Base-by-base conservation (phyloP, 2,888 invertebrate genomes). In the Leptothorax acervorum region DNA sequence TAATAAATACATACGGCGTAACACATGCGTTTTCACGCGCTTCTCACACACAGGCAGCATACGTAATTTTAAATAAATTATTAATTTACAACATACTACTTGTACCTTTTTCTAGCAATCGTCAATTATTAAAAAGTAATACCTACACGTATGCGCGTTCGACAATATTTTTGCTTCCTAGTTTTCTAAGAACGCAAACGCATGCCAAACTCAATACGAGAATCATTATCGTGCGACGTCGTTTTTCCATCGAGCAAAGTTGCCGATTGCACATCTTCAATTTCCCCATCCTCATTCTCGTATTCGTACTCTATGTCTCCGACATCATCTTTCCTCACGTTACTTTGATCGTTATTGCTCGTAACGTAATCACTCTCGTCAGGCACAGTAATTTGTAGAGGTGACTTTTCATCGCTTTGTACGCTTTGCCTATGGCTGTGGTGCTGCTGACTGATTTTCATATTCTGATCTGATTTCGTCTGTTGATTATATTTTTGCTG, bases 381-480 rank as follows among this genome's bases (percentile, higher is more conserved):
- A 0, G 96, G 96, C 18, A 96, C 95, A 90, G 95, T 95, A 85
- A 96, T 96, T 85, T 95, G 94, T 70, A 96, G 86, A 0, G 95
- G 95, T 42, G 94, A 93, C 76, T 94, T 94, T 4, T 95, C 87
- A 45, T 94, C 94, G 87, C 55, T 93, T 94, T 94, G 87, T 95
- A 94, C 42, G 9, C 9, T 42, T 9, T 94, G 73, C 70, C 93
- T 93, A 45, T 92, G 79, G 48, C n/a, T n/a, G n/a, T 93, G 92
- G 0, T 92, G 83, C 51, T 93, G 92, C 23, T 93, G 92, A 6
- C 93, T 92, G 53, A 9, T 55, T 23, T 55, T 55, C 53, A 23
- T 23, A 15, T 89, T 75, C 11, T 84, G 86, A n/a, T 93, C 8
- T 15, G 42, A 9, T 62, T 53, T 82, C 9, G 42, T 35, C 15